Evolutionary conservation across 2,797 vertebrate species (phyloP), one percentile per base, ranked within the genome.

Genomic region (Pteropus rufus): DNA sequence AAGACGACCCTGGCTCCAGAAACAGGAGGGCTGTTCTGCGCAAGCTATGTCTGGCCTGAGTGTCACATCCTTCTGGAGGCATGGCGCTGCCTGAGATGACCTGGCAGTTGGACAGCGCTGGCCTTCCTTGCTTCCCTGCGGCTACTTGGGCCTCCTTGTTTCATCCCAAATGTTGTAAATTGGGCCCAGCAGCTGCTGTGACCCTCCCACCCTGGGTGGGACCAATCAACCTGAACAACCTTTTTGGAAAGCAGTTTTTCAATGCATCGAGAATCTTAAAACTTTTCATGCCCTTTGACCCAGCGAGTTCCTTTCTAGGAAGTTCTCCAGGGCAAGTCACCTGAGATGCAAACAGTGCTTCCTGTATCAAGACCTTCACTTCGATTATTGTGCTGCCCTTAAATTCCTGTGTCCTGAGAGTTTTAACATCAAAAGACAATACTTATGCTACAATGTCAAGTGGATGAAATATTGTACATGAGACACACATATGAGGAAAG

Each of bases 251-350:
- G n/a, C 49, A 3, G n/a, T 11, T 15, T 60, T 44, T 93, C 34
- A 21, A 29, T 24, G 44, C 23, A 31, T n/a, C 18, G 39, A 60
- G 77, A 92, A 36, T 58, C 29, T 72, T 79, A 65, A 88, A 75
- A 54, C 23, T 49, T 29, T 54, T 26, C n/a, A 3, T 41, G 36
- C 34, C 76, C 93, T 93, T 89, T 87, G 96, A 76, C 79, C 93
- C 86, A 83, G 70, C 1, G 31, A 89, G 79, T 82, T 41, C 69
- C 86, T 76, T 93, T 94, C 70, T 46, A 70, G 90, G 84, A 96
- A 82, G 58, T 49, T 58, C 60, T 39, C 44, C 10, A 6, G 56
- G 76, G 58, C 29, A 46, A 67, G 69, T 73, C 56, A 82, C 91
- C 82, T 52, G 89, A 75, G 64, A 54, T 0, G 14, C 36, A 31